Conservation (phyloP, 2,113 vertebrate genomes). For the Pachypanchax playfairii region DNA sequence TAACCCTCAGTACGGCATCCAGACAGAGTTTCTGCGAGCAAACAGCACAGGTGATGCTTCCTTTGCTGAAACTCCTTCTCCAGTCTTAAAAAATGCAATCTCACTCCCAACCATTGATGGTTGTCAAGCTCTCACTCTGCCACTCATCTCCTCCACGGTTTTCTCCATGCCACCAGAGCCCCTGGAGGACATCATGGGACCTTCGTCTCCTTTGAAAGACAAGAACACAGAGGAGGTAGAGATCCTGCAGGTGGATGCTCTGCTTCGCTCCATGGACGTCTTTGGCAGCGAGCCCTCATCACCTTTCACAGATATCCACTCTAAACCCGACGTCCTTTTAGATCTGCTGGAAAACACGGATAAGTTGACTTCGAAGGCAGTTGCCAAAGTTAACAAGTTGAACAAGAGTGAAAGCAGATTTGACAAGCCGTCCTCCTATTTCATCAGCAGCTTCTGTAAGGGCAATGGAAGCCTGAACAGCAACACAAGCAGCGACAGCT, state of each 20-base stretch:
- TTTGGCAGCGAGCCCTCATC: constrained; percentile 64
- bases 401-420: constrained; percentile 79
- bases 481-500: constrained; percentile 67
- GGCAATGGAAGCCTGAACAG: constrained; percentile 67
- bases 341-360: constrained; percentile 80
- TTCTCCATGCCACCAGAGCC: constrained; percentile 86
- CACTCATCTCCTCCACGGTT: constrained; percentile 85
- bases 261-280: constrained; percentile 74
- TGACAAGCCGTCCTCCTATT: constrained; percentile 75
- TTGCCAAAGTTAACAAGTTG: constrained; percentile 77
- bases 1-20: constrained; percentile 79
- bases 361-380: constrained; percentile 76
- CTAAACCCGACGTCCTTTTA: constrained; percentile 69
- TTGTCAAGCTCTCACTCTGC: constrained; percentile 92
- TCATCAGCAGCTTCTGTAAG: constrained; percentile 70
- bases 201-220: constrained; percentile 34
- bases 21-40: constrained; percentile 88
- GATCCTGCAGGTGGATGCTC: constrained; percentile 74
- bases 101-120: constrained; percentile 95
- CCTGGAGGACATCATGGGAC: constrained; percentile 79
- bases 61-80: constrained; percentile 91
- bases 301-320: constrained; percentile 42
- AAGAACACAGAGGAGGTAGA: constrained; percentile 67
- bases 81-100: constrained; percentile 98
- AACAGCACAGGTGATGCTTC: constrained; percentile 94